These are phyloP conservation scores for Chaetura pelagica DNA, from an alignment of 2,113 vertebrate species.

Conservation along the genomic window DNA sequence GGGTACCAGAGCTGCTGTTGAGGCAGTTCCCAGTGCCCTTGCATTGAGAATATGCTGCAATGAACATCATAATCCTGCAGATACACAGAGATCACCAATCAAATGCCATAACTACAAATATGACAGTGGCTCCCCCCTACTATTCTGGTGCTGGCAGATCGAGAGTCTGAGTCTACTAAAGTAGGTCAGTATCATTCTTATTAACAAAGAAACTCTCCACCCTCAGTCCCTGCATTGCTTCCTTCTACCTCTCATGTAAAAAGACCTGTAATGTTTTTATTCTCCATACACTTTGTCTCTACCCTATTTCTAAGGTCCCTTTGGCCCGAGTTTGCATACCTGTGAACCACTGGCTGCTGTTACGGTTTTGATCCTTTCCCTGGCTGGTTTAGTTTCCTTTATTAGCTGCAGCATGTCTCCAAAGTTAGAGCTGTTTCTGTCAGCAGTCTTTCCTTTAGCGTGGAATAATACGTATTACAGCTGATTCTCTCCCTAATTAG, in stretches of 20 bases:
- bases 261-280: neutral
- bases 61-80: neutral
- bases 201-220: neutral
- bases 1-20: neutral
- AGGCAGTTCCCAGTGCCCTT: neutral
- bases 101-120: neutral
- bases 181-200: slow-evolving; percentile 1
- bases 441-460: neutral
- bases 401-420: neutral
- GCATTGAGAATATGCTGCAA: neutral
- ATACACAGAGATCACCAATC: neutral
- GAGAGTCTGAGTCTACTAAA: neutral
- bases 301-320: slow-evolving; percentile 42
- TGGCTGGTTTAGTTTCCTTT: neutral
- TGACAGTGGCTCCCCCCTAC: neutral
- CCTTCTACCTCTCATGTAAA: neutral
- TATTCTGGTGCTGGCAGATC: neutral
- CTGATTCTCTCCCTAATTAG: neutral
- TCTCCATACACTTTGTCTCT: neutral
- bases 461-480: neutral
- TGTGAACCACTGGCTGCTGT: neutral
- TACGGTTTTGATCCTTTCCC: slow-evolving; percentile 5
- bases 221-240: neutral
- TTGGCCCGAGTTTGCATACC: neutral
- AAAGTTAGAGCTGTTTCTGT: neutral